Evolutionary conservation across 2,797 vertebrate genomes (phyloP), one percentile per base, ranked within the genome.

Genomic region (Leucoraja ocellata): DNA sequence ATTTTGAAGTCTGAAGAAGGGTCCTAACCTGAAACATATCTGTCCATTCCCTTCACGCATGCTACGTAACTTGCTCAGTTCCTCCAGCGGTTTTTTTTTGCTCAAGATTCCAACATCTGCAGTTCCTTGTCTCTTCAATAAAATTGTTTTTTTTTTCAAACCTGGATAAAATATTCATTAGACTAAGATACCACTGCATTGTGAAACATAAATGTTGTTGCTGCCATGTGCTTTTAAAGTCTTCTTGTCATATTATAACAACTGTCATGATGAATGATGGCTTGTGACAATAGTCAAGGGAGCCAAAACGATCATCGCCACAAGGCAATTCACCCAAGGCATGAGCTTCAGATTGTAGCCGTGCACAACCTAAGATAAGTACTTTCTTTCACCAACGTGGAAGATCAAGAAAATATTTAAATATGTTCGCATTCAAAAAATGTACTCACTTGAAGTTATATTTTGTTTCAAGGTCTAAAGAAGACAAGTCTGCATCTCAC

Each of bases 381-480:
- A 28, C 21, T 68, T 39, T 36, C 63, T 71, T 16, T 21, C 32
- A 91, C 10, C 88, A 8, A n/a, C 63, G n/a, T 91, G 39, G 73
- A 25, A 54, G 71, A 76, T 73, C 21, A 23, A 46, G 71, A 74
- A 74, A 91, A 28, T 54, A 91, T 54, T 73, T 91, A 74, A 73
- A 91, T 91, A 74, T 54, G 73, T 10, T 74, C 0, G 39, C 10
- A 18, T 76, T 28, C 23, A 92, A 54, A 16, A 91, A 28, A 74
- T 76, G 28, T 76, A 76, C 46, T 76, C 90, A 76, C 39, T 74
- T 25, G 39, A 71, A n/a, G 71, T 74, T 54, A 32, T 76, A 68
- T 54, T 74, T 46, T 2, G 71, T 74, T 92, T 92, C 90, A 92
- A 76, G 90, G 90, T 92, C 36, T 58, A 92, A 76, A n/a, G 90